Evolutionary conservation across 2,888 invertebrate species (phyloP), one percentile per base, ranked within the genome.

Genomic region (Troides helena): DNA sequence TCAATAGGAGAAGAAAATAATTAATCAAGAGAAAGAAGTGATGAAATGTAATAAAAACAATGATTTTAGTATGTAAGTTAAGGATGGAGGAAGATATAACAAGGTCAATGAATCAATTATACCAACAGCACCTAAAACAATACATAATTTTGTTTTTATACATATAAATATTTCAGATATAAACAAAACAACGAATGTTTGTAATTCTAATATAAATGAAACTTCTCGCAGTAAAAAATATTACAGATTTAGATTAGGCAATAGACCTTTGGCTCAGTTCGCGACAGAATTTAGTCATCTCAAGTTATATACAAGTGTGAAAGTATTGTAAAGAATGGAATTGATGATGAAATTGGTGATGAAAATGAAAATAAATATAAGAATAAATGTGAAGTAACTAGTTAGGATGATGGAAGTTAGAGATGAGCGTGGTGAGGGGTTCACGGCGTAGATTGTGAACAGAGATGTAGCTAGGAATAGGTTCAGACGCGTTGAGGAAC

Each of bases 401-500:
- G 71, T 69, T 71, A 74, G 30, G 18, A 68, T 46, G 56, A 72
- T 65, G 46, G 63, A 50, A 63, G 53, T 25, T 58, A 70, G 56
- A 17, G 67, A 67, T 18, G 77, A 3, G 82, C 81, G 68, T 80
- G 80, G n/a, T 10, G 56, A 17, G 46, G 17, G 59, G 70, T 79
- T 80, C 66, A 85, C 73, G 18, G 86, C 85, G 68, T 86, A 82
- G 70, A 85, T 75, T 53, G 88, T 75, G 64, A 83, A 83, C 60
- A 88, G 76, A n/a, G 85, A 78, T 14, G 81, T 79, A 18, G 90
- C 76, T 59, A 91, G 78, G 62, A 82, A 84, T n/a, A 83, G 82
- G 75, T 85, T 85, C 46, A 89, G 81, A 57, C 82, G 83, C 2
- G 85, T 87, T 2, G 86, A 82, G 0, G 92, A 87, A 0, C 91